A percentile compares a stretch with the other conserved stretches of the same genome.
Evolutionary conservation across 2,113 vertebrate genomes (phyloP).

Genomic region (Marmota monax): DNA sequence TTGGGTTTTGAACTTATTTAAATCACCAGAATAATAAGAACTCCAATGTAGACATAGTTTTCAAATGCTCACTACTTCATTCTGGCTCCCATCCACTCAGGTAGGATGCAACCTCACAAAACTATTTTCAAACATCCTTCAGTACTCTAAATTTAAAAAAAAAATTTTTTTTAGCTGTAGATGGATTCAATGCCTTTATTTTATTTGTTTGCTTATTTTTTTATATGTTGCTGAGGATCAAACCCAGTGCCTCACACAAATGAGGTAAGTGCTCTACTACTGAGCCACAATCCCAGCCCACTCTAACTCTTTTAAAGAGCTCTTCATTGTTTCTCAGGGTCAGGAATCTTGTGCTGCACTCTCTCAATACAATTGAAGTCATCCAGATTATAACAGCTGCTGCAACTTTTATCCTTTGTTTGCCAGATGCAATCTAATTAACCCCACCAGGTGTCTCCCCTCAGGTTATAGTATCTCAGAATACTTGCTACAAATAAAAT

Average conservation of each 20-base stretch:
- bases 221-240: no score
- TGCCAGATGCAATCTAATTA: conserved; percentile 75
- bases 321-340: neutral
- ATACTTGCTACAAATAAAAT: conserved; percentile 44
- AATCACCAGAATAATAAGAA: neutral
- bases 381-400: neutral
- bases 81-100: neutral
- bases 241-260: no score
- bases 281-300: no score
- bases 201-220: no score
- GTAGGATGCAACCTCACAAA: neutral
- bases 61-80: neutral
- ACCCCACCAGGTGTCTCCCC: conserved; percentile 72
- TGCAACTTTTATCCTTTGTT: conserved; percentile 45
- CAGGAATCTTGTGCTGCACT: neutral
- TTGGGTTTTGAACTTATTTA: neutral
- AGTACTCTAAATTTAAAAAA: no score
- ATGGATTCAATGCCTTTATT: no score
- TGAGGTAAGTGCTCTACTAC: no score
- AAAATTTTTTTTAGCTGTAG: no score
- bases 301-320: neutral
- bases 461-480: conserved; percentile 55
- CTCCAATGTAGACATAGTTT: neutral
- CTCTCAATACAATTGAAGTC: neutral
- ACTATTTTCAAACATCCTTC: no score